Percentiles rank a stretch among this genome's conserved stretches.
These are phyloP conservation scores for Phrynosoma platyrhinos DNA, from an alignment of 2,113 vertebrate genomes.

Conservation along the genomic window DNA sequence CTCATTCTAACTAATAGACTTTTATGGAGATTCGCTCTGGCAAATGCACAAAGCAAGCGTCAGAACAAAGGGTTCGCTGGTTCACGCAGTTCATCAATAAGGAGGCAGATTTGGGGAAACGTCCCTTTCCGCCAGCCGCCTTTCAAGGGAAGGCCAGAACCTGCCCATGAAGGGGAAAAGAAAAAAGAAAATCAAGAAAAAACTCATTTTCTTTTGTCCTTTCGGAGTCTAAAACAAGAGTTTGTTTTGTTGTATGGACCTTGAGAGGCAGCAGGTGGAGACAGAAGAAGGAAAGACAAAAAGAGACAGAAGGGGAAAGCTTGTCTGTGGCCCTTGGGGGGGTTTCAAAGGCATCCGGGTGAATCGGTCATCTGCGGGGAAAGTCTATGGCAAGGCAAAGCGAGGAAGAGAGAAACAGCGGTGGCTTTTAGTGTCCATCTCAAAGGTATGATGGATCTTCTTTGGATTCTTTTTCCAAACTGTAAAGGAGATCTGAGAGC, in stretches of 20 bases:
- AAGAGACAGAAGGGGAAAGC: background rate
- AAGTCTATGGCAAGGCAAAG: too few species aligned
- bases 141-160: conserved; percentile 23
- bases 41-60: background rate
- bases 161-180: background rate
- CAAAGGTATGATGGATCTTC: too few species aligned
- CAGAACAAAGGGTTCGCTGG: background rate
- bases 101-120: background rate
- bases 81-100: conserved; percentile 2
- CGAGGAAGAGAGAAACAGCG: too few species aligned
- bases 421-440: too few species aligned
- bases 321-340: too few species aligned
- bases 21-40: conserved; percentile 58
- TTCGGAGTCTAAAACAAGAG: background rate
- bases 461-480: too few species aligned
- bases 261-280: background rate
- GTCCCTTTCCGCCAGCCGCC: conserved; percentile 6
- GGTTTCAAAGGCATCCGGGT: too few species aligned
- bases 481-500: too few species aligned
- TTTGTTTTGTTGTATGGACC: background rate
- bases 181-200: conserved; percentile 14
- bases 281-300: too few species aligned
- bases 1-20: conserved; percentile 65
- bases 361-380: too few species aligned
- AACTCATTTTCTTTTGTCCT: background rate